These are phyloP conservation scores for Nowickia ferox DNA, from an alignment of 2,888 invertebrate genomes.

Conservation along the genomic window DNA sequence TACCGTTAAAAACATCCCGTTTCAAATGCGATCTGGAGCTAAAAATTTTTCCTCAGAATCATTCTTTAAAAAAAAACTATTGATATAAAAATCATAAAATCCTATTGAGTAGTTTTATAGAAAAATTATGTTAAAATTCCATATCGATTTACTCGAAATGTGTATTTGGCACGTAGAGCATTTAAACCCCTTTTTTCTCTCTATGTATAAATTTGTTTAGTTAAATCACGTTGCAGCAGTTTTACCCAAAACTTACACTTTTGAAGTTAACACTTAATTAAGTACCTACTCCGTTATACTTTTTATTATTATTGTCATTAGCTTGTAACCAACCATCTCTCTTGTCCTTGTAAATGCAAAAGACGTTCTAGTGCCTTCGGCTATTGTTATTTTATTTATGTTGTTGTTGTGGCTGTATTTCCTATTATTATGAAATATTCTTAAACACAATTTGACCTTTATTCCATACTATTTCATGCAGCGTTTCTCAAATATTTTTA, in stretches of 20 bases:
- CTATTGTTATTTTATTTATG: not conserved
- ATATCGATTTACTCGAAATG: no score
- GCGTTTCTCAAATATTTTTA: no score
- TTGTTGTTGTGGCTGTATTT: not conserved
- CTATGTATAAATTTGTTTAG: not conserved
- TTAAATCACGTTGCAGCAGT: not conserved
- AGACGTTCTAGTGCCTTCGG: not conserved
- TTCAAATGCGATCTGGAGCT: no score
- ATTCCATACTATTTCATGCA: not conserved
- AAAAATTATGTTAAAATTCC: no score
- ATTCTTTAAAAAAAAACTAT: no score
- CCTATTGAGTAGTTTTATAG: no score
- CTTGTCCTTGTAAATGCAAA: conserved; percentile 1
- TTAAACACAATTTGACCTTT: conserved; percentile 34
- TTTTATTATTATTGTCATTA: not conserved
- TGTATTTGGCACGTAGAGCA: no score
- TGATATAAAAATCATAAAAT: no score
- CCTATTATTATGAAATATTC: not conserved
- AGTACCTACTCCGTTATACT: not conserved
- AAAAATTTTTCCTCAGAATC: no score
- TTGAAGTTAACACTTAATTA: conserved; percentile 2
- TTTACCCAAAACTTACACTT: not conserved
- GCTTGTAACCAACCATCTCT: not conserved
- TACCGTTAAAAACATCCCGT: no score
- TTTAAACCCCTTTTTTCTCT: not conserved